Base-by-base conservation (phyloP, 1,140 invertebrate species). In the Brachionus asplanchnoidis region DNA sequence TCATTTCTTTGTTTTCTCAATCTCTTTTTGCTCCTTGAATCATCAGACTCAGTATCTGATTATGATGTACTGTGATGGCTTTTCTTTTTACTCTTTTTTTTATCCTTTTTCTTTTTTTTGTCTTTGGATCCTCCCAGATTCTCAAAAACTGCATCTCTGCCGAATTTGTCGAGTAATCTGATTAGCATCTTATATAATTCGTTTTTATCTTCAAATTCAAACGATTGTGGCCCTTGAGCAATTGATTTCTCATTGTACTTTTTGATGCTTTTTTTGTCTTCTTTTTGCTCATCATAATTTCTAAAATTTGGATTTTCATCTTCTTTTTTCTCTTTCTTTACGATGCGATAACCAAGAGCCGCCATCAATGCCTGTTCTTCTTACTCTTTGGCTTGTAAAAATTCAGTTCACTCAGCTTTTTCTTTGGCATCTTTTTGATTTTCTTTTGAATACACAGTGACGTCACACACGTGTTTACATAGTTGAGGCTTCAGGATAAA, bases 351-450 rank as follows among this genome's bases (percentile, higher is more conserved):
- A 1, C 82, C 82, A 8, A 84, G 28, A 3, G 82, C 82, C 1
- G 82, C 82, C 82, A 84, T 84, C 9, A 84, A 12, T 12, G 82
- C 82, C 14, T 73, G 20, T 32, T 84, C 82, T 70, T 84, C 82
- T n/a, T 53, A 7, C 20, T 84, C 60, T 84, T 84, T 84, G 1
- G 82, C 82, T 40, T 42, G n/a, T 32, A 28, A 11, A 40, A 84
- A 84, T 56, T 84, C 82, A n/a, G 7, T 65, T 14, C 14, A 6
- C n/a, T 42, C 40, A 3, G 28, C n/a, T 44, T 84, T 70, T 66
- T 23, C 14, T 36, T 42, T 84, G 46, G 6, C 9, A 53, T 17
- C 20, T 17, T 73, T 32, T 36, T 84, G 56, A 7, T 11, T 28
- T 20, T 75, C 66, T 26, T 75, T 75, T 2, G 44, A 46, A 60